A percentile compares a stretch with the other conserved stretches of the same genome.
Evolutionary conservation across 2,797 vertebrate genomes (phyloP).

Genomic region (Menidia menidia): DNA sequence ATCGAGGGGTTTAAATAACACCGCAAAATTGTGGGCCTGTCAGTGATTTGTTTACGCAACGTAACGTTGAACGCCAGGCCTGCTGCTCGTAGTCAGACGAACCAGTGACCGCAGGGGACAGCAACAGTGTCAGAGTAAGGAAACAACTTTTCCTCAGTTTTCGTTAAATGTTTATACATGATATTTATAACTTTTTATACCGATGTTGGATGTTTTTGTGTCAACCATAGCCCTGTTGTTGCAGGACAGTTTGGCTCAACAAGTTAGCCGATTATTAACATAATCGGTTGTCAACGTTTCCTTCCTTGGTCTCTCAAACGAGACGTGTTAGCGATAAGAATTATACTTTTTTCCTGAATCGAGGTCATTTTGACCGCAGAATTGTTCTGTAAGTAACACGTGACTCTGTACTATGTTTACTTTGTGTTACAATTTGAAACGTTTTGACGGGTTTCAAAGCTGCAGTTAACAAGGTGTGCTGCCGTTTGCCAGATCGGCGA

Average conservation of each 20-base stretch:
- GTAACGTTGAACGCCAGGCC: constrained; percentile 30
- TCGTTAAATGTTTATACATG: neutral
- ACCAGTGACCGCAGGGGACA: neutral
- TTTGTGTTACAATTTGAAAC: too few species aligned
- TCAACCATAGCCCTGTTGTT: fast-evolving
- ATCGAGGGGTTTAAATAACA: neutral
- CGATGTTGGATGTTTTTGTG: neutral
- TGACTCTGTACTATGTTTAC: neutral
- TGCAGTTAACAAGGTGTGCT: constrained; percentile 22
- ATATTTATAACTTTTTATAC: neutral
- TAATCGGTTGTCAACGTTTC: constrained; percentile 19
- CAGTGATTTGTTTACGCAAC: constrained; percentile 48
- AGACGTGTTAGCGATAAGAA: neutral
- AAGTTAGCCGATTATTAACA: constrained; percentile 37
- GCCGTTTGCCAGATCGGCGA: neutral
- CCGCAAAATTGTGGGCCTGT: fast-evolving
- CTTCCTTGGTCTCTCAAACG: neutral
- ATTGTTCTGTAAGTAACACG: neutral
- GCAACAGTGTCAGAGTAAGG: constrained; percentile 52
- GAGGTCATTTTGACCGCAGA: neutral
- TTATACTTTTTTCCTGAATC: neutral
- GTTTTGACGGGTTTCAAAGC: neutral
- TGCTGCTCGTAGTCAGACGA: constrained; percentile 5
- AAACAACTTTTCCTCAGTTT: neutral
- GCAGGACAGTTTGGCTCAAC: constrained; percentile 10